phyloP scores from a whole-genome alignment of 2,888 invertebrate species.

The Pilophorus perplexus region DNA sequence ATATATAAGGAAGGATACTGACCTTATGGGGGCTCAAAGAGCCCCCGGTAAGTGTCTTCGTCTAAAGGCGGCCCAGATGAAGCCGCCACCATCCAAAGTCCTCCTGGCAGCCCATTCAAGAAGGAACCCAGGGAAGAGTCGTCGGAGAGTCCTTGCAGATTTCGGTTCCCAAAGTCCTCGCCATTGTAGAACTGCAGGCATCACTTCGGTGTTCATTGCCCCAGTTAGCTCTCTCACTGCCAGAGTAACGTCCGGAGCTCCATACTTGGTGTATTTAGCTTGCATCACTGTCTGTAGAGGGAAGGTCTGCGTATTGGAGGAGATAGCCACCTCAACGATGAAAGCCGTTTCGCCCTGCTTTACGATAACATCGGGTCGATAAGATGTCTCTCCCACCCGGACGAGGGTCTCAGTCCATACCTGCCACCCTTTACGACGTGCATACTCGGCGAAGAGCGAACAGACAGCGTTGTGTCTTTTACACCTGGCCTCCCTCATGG shows the following conservation, averaged over 20 bases:
- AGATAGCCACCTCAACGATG: background rate
- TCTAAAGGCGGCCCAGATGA: too few species aligned
- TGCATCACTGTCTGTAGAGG: background rate
- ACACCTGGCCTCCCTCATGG: constrained; percentile 52
- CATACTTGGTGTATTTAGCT: background rate
- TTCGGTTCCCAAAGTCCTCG: background rate
- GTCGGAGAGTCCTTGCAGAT: background rate
- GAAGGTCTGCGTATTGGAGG: background rate
- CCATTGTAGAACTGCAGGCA: background rate
- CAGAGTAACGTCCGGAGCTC: background rate
- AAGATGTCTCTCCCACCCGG: too few species aligned
- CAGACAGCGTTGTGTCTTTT: constrained; percentile 48
- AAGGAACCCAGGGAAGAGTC: background rate
- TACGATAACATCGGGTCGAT: background rate
- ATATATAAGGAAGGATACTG: too few species aligned
- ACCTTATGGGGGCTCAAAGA: constrained; percentile 11
- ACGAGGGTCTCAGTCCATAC: background rate
- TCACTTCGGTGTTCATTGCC: background rate
- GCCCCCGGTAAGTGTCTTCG: too few species aligned
- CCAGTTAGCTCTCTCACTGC: background rate
- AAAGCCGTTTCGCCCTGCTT: background rate
- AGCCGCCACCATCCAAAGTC: background rate
- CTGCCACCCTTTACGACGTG: background rate
- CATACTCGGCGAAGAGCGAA: background rate
- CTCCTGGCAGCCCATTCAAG: background rate